phyloP scores from a whole-genome alignment of 2,113 vertebrate species.

The Drymodes brunneopygia region DNA sequence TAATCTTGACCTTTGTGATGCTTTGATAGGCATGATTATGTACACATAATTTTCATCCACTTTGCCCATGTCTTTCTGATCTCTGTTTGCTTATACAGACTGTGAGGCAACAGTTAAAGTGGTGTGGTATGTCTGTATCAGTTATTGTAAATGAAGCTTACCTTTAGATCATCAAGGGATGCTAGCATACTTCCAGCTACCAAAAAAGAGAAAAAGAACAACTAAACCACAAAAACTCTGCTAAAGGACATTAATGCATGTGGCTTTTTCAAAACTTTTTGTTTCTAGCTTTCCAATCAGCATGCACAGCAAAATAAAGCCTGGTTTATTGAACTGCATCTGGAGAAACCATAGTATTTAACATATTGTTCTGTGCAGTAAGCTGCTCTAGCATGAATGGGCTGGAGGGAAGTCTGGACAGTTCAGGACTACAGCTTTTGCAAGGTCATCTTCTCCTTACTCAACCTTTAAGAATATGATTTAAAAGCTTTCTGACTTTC shows the following conservation, averaged over 20 bases:
- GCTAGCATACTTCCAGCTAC: not conserved
- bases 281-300: not conserved
- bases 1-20: not conserved
- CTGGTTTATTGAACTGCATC: not conserved
- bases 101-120: not conserved
- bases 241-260: accelerated
- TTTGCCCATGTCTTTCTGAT: not conserved
- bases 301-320: not conserved
- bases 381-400: not conserved
- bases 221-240: not conserved
- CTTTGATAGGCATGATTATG: not conserved
- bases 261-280: not conserved
- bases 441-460: conserved; percentile 17
- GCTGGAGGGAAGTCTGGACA: not conserved
- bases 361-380: not conserved
- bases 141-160: not conserved
- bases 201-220: not conserved
- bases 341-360: not conserved
- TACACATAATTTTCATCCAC: not conserved
- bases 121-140: not conserved
- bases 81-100: not conserved
- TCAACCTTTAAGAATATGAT: conserved; percentile 25
- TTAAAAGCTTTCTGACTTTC: conserved; percentile 36
- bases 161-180: not conserved
- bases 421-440: not conserved